Base-by-base conservation (phyloP, 2,113 vertebrate genomes). In the Microcebus lehilahytsara region DNA sequence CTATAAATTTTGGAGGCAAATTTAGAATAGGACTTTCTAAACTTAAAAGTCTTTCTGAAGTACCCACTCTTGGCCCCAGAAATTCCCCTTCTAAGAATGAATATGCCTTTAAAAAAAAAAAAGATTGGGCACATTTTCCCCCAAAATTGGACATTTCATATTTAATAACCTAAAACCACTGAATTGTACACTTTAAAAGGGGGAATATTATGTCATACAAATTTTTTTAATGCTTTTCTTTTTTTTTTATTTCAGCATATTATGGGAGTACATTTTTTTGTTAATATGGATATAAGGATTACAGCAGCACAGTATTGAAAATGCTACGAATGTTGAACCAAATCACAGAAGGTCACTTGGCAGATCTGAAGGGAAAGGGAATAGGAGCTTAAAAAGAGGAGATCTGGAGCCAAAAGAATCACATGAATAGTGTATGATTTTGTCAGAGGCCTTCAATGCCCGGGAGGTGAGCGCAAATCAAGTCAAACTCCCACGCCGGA, bases 361-460 rank as follows among this genome's bases (percentile, higher is more conserved):
- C 20, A 49, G 11, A 27, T 42, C 23, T 20, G 25, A 51, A 20
- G 0, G 14, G 32, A 58, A 17, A 40, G 37, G 37, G 56, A 25
- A 9, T 32, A 16, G 11, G 14, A 27, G 25, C 37, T 60, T 42
- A 32, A 9, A 49, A 46, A 74, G 40, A 37, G 37, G 37, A 74
- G 27, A 14, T 58, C 84, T 3, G 25, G 75, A 10, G 19, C 40
- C 32, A 9, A 0, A 25, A 17, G 42, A 17, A 11, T n/a, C 71
- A 42, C 34, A 3, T 10, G 19, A 13, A 9, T 6, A 22, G n/a
- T 8, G 4, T 5, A 3, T 9, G 5, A 30, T 4, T 9, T 2
- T 0, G 12, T 9, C n/a, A 1, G 8, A 27, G 9, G 69, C 19
- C 91, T 5, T 25, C 1, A 0, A 1, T 0, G 42, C 25, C 51